A percentile compares a stretch with the other conserved stretches of the same genome.
Evolutionary conservation across 37 sponge, comb jelly and placozoan genomes (phyloP).

Genomic region (Halichondria panicea): DNA sequence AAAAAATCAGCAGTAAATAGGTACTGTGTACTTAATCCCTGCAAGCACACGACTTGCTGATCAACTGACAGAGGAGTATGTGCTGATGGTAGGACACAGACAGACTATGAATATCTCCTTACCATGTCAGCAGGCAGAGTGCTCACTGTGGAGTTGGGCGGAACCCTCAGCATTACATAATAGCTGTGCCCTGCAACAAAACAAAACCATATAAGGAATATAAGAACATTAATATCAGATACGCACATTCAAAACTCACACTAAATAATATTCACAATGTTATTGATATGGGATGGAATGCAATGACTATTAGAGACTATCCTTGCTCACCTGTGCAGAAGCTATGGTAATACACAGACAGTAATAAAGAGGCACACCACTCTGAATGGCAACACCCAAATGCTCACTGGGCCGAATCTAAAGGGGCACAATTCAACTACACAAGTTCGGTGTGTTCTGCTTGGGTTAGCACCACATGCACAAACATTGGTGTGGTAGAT

Average conservation of each 20-base stretch:
- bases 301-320: background rate
- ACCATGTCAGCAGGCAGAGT: conserved; percentile 43
- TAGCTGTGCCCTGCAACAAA: conserved; percentile 18
- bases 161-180: conserved; percentile 38
- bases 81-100: background rate
- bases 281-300: conserved; percentile 16
- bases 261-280: no score
- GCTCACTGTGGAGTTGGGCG: conserved; percentile 23
- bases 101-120: conserved; percentile 1
- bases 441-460: no score
- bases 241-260: no score
- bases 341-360: no score
- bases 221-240: background rate
- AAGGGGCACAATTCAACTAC: no score
- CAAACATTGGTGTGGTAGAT: no score
- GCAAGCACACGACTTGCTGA: background rate
- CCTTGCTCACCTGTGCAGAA: no score
- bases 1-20: background rate
- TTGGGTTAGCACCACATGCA: no score
- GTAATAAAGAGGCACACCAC: no score
- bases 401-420: no score
- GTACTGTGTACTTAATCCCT: background rate
- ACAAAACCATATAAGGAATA: background rate
- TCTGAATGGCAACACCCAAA: no score
- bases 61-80: background rate